Conservation (phyloP, 2,888 invertebrate species). For the Diarsia mendica region DNA sequence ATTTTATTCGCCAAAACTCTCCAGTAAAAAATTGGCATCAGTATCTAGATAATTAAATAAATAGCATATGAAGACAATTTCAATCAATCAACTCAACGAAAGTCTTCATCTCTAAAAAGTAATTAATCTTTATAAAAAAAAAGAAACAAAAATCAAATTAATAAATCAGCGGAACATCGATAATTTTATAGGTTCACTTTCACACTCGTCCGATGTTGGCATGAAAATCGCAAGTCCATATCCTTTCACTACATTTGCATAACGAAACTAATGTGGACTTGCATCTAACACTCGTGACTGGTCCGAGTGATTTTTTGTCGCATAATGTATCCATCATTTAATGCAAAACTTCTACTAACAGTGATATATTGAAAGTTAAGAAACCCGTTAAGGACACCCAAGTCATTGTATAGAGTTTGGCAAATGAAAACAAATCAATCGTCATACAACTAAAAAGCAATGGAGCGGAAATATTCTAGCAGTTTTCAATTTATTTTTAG, state of each 20-base stretch:
- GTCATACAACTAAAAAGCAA: conserved; percentile 27
- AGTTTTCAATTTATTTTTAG: conserved; percentile 27
- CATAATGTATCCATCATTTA: conserved; percentile 31
- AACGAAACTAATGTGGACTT: conserved; percentile 65
- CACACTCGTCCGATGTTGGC: conserved; percentile 56
- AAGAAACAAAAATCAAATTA: conserved; percentile 26
- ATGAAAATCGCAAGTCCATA: conserved; percentile 64
- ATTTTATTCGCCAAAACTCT: conserved; percentile 11
- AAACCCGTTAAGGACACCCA: not conserved
- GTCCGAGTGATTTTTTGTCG: conserved; percentile 59
- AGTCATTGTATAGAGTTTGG: conserved; percentile 6
- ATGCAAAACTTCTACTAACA: conserved; percentile 24
- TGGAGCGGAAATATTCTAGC: conserved; percentile 33
- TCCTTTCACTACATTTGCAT: conserved; percentile 80
- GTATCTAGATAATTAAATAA: not conserved
- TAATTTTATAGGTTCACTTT: conserved; percentile 64
- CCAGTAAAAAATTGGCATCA: not conserved
- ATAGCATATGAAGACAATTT: conserved; percentile 1
- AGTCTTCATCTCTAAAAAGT: conserved; percentile 23
- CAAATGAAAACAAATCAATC: conserved; percentile 36
- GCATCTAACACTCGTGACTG: conserved; percentile 55
- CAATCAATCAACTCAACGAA: conserved; percentile 35
- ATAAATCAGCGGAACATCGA: conserved; percentile 37
- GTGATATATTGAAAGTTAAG: conserved; percentile 28
- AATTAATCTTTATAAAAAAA: not conserved